Base-by-base conservation (phyloP, 1,140 invertebrate species). In the Scaptomyza montana region DNA sequence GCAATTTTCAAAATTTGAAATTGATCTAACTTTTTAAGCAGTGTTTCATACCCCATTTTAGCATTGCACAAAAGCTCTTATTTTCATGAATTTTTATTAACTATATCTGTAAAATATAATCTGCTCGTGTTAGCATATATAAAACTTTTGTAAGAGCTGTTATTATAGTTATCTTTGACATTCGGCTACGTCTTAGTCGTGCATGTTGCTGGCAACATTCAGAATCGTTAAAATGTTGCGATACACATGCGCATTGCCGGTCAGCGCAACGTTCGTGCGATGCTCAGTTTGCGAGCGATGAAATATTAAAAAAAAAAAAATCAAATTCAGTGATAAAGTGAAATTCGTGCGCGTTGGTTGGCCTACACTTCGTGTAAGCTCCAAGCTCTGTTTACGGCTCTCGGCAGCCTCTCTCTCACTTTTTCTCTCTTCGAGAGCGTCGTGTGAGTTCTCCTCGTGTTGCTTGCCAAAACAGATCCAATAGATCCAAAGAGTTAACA, bases 341-440 rank as follows among this genome's bases (percentile, higher is more conserved):
- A 78, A 81, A 75, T 78, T 86, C 67, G 82, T 86, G 75, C 77
- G 74, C 62, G 81, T 75, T 69, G 82, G 81, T 78, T 78, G 74
- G 69, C 64, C 62, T 45, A 61, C 30, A 78, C 81, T 86, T 87
- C 81, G 82, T 81, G 78, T 81, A 66, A 55, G 72, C 62, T 66
- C 41, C 60, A 63, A 69, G 81, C 66, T 85, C 80, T 55, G 68
- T 77, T 59, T 73, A 68, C 79, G 75, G 56, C 77, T 63, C 79
- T 55, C 66, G 64, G 47, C 21, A 46, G 30, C 54, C 54, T 67
- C 46, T 47, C 25, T 61, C 64, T 70, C 50, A 57, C 12, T 7
- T 25, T 50, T 55, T 43, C 53, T 63, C 51, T 63, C 53, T 46
- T 30, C 16, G 19, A 50, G 47, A 41, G 65, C 43, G 13, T 62